phyloP scores from a whole-genome alignment of 2,797 vertebrate species.

The Poecilia velifera region DNA sequence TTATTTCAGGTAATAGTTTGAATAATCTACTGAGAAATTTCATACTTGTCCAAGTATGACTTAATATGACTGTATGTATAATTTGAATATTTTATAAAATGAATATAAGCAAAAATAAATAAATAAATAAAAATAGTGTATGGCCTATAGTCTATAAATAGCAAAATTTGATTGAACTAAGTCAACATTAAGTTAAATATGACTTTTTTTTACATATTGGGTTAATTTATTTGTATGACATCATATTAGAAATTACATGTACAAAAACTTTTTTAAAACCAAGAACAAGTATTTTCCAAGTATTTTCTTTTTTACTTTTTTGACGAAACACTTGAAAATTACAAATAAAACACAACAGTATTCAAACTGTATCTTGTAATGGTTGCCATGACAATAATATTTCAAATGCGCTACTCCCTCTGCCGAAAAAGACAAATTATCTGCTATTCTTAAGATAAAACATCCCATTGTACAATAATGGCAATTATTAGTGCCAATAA shows the following conservation, averaged over 20 bases:
- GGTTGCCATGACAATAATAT: not conserved
- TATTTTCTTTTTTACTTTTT: not conserved
- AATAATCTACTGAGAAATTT: not conserved
- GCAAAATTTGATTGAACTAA: not conserved
- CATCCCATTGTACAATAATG: not conserved
- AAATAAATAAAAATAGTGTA: no score
- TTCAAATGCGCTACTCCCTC: not conserved
- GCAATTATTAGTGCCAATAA: not conserved
- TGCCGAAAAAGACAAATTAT: not conserved
- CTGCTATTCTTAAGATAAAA: not conserved
- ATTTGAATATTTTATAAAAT: not conserved
- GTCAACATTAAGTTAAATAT: not conserved
- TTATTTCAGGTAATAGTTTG: not conserved
- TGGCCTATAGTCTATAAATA: not conserved
- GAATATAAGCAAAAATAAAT: not conserved
- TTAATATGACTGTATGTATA: not conserved
- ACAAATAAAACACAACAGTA: not conserved
- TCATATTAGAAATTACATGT: not conserved
- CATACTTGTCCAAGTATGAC: not conserved
- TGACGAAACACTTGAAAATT: not conserved
- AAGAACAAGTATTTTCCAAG: not conserved
- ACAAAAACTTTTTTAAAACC: not conserved
- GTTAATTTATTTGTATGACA: not conserved
- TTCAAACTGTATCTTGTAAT: not conserved
- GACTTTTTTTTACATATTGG: not conserved